These are phyloP conservation scores for Proisotoma minuta DNA, from an alignment of 2,888 invertebrate species.

Conservation along the genomic window DNA sequence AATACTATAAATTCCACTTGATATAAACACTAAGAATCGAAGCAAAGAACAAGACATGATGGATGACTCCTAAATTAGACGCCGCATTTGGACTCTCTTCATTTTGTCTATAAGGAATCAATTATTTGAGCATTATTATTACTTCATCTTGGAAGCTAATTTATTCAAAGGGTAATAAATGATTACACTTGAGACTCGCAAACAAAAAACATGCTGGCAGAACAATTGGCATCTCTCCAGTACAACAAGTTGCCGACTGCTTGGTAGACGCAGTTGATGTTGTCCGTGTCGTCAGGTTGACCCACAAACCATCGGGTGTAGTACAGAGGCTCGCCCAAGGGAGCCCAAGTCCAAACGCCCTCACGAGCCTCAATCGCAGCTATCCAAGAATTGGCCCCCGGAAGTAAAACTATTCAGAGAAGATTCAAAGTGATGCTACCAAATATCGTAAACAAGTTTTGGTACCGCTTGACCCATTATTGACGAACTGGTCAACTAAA, in stretches of 20 bases:
- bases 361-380: slow-evolving; percentile 31
- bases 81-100: no score
- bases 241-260: slow-evolving; percentile 28
- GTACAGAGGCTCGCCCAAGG: slow-evolving; percentile 30
- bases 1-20: no score
- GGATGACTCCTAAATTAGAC: no score
- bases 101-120: no score
- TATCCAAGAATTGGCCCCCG: slow-evolving; percentile 33
- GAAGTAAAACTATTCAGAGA: slow-evolving; percentile 19
- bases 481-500: slow-evolving; percentile 26
- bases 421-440: neutral
- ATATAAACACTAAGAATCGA: no score
- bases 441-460: neutral
- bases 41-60: no score
- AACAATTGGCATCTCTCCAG: slow-evolving; percentile 44
- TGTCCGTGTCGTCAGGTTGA: slow-evolving; percentile 36
- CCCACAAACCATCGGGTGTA: slow-evolving; percentile 41
- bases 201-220: slow-evolving; percentile 41
- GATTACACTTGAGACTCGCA: slow-evolving; percentile 33
- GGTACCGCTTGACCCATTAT: slow-evolving; percentile 26
- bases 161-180: no score
- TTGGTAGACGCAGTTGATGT: slow-evolving; percentile 38
- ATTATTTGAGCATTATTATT: no score
- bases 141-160: no score
- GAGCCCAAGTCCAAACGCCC: slow-evolving; percentile 42